Conservation (phyloP, 1,140 invertebrate genomes). For the Hyphantria cunea region DNA sequence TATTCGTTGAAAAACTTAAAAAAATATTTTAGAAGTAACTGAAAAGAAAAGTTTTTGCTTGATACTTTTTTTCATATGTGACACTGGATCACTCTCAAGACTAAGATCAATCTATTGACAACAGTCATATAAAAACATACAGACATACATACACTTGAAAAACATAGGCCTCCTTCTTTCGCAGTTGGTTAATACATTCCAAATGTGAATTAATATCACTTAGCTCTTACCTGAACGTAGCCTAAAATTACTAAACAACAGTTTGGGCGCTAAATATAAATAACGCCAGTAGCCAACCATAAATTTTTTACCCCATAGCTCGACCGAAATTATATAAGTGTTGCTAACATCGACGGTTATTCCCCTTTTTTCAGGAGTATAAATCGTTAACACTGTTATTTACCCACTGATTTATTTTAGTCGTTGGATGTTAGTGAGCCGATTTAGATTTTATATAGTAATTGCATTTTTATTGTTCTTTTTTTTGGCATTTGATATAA, state of each 20-base stretch:
- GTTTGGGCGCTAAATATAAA: conserved; percentile 13
- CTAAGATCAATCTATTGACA: no score
- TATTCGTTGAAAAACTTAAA: no score
- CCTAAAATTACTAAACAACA: conserved; percentile 20
- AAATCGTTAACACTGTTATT: conserved; percentile 48
- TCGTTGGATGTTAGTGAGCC: conserved; percentile 24
- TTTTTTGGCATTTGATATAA: conserved; percentile 5
- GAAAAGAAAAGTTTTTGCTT: no score
- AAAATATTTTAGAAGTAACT: no score
- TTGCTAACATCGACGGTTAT: conserved; percentile 44
- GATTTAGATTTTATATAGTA: conserved; percentile 36
- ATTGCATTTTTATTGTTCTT: conserved; percentile 17
- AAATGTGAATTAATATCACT: conserved; percentile 8
- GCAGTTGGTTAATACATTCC: no score
- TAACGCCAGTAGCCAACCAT: conserved; percentile 15
- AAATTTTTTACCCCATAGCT: conserved; percentile 19
- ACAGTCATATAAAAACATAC: no score
- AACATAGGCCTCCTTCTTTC: no score
- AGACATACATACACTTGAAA: no score
- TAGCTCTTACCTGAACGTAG: conserved; percentile 10
- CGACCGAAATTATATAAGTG: conserved; percentile 46
- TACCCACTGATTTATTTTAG: conserved; percentile 43
- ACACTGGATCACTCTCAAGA: no score
- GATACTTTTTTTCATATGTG: no score
- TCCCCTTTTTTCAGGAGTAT: conserved; percentile 44